phyloP scores from a whole-genome alignment of 2,797 vertebrate genomes.

The Varecia variegata region DNA sequence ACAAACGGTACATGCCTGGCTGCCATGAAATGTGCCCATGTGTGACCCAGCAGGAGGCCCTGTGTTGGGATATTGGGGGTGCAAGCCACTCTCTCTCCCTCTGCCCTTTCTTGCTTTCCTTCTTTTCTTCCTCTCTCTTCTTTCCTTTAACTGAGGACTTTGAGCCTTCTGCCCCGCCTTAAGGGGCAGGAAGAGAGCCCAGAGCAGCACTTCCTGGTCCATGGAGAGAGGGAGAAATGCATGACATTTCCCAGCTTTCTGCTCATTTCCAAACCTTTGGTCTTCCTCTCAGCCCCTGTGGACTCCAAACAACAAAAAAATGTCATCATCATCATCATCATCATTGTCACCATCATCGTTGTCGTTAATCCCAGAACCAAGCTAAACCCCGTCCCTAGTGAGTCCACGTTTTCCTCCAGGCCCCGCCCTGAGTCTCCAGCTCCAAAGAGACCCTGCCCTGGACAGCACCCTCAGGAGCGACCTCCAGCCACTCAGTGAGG shows the following conservation, averaged over 20 bases:
- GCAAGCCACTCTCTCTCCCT: too few species aligned
- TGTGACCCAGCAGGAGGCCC: background rate
- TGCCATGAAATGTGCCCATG: background rate
- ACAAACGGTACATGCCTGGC: background rate
- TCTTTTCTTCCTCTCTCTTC: background rate
- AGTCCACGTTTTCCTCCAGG: background rate
- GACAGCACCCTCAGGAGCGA: background rate
- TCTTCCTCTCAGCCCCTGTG: background rate
- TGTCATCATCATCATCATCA: background rate
- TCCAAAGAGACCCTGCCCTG: background rate
- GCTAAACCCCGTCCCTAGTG: background rate
- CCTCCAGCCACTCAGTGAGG: background rate
- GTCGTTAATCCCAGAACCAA: background rate
- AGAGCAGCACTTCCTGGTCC: too few species aligned
- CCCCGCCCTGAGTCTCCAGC: background rate
- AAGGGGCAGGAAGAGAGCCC: background rate
- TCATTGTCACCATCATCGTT: too few species aligned
- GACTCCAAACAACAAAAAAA: background rate
- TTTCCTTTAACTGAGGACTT: background rate
- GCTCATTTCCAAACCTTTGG: background rate
- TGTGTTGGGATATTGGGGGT: fast-evolving
- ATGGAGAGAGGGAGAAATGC: background rate
- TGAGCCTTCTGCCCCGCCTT: background rate
- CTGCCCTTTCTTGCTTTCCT: background rate
- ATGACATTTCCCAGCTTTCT: background rate